Evolutionary conservation across 1,140 invertebrate species (phyloP), one percentile per base, ranked within the genome.

Genomic region (Bilobella aurantiaca): DNA sequence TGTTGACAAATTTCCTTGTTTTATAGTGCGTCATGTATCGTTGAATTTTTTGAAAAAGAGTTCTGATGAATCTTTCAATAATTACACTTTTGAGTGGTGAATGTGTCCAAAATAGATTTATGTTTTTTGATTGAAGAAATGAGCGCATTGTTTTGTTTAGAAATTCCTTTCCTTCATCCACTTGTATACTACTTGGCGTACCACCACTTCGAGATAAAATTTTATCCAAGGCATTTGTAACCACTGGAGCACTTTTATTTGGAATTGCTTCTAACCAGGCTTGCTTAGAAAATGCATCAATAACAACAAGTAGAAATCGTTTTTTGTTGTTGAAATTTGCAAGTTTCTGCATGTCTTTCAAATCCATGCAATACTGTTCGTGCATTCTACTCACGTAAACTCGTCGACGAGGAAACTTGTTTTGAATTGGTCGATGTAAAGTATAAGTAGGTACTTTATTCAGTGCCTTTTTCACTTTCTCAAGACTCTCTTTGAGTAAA

Each of bases 111-210:
- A 53, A 69, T 3, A 47, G 53, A 56, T 30, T 32, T 1, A 66
- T 62, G 14, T 58, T 18, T 12, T 69, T 66, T 3, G 27, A 3
- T 5, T 62, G 34, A 21, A 62, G 53, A 31, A 57, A 66, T 1
- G 1, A 2, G n/a, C 30, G 2, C n/a, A 69, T 34, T 2, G 18
- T 25, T 1, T 16, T 12, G n/a, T 57, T 62, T 8, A 28, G 2
- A 49, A 62, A 66, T 58, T 69, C 67, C 1, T 8, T 23, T 37
- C 67, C 67, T 58, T 28, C 16, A 47, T 69, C 67, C 21, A 42
- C 27, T 2, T 42, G 32, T 2, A 69, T 14, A 3, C 29, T 3
- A 3, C 28, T n/a, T 2, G 67, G 63, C n/a, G n/a, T n/a, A n/a
- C n/a, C n/a, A 25, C 30, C 62, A 27, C 32, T 34, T 16, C 31